Base-by-base conservation (phyloP, 2,797 vertebrate genomes). In the Calcarius lapponicus region DNA sequence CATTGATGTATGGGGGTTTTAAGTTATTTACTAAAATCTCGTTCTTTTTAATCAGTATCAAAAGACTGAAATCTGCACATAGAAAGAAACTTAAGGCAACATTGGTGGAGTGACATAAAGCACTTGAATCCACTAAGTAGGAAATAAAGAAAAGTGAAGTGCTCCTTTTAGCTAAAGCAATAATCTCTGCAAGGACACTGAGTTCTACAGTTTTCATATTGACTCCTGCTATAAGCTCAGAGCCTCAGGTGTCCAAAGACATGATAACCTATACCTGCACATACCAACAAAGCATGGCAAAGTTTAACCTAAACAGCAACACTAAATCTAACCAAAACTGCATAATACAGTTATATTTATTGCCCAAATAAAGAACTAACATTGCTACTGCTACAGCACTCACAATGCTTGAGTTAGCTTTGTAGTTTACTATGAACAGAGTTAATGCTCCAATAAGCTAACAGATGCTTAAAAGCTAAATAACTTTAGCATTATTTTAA, bases 1-100 rank as follows among this genome's bases (percentile, higher is more conserved):
- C 42, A 67, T 22, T 8, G 17, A 3, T 10, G 2, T 40, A 40
- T 9, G 5, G 0, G 0, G 11, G 8, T n/a, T 62, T 61, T 6
- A 69, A 58, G 11, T 11, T 4, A 57, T 17, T n/a, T 54, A 29
- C 29, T 48, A 72, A 62, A 50, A 43, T 28, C 9, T 69, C 10
- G 42, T 36, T 86, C 20, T 28, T 83, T 42, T 67, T 42, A 45
- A 15, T 51, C 54, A 69, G 21, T 3, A 2, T 22, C 28, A 58
- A 43, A 92, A 57, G 13, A 67, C 24, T 60, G 50, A 58, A 91
- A 88, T 17, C 62, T 60, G 31, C 20, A 38, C 20, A n/a, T 1
- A 31, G 22, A 36, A 60, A 80, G 38, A 73, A 80, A 64, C 10
- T 32, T 5, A 25, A 43, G 36, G 40, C 19, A 73, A 51, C 7